Percentiles rank a stretch among this genome's conserved stretches.
phyloP scores from a whole-genome alignment of 1,140 invertebrate species.

The Cephus cinctus region DNA sequence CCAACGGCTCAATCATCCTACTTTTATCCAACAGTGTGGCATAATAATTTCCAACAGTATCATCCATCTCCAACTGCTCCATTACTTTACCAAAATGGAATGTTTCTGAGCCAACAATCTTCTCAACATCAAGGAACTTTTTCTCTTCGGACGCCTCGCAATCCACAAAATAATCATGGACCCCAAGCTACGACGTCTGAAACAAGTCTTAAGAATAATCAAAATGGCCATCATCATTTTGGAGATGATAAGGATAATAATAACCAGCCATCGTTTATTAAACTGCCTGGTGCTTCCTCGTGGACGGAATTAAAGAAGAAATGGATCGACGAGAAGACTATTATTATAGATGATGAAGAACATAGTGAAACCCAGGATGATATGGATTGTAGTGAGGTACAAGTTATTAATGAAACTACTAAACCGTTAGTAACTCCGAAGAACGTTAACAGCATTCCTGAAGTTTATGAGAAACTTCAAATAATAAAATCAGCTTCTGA shows the following conservation, averaged over 20 bases:
- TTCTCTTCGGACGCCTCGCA: too few relatives aligned
- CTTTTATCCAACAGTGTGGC: too few relatives aligned
- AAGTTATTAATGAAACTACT: conserved; percentile 36
- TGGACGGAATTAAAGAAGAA: conserved; percentile 49
- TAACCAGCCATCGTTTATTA: conserved; percentile 35
- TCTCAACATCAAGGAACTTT: too few relatives aligned
- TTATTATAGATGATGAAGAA: conserved; percentile 51
- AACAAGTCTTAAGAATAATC: too few relatives aligned
- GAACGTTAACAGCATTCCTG: conserved; percentile 31
- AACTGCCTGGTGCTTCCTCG: conserved; percentile 30
- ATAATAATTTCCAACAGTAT: too few relatives aligned
- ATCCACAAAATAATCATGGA: too few relatives aligned
- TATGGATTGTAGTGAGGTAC: conserved; percentile 35
- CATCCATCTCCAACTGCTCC: too few relatives aligned
- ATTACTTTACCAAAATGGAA: too few relatives aligned
- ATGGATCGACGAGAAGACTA: conserved; percentile 48
- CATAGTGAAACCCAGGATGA: conserved; percentile 17
- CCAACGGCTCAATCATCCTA: too few relatives aligned
- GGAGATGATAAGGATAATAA: conserved; percentile 10
- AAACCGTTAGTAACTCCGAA: conserved; percentile 36
- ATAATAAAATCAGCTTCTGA: conserved; percentile 48
- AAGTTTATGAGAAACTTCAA: conserved; percentile 43
- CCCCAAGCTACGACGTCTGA: too few relatives aligned
- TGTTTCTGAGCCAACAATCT: too few relatives aligned
- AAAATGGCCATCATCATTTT: too few relatives aligned